Percentiles rank a stretch among this genome's conserved stretches.
phyloP scores from a whole-genome alignment of 2,888 invertebrate species.

The Pheosia gnoma region DNA sequence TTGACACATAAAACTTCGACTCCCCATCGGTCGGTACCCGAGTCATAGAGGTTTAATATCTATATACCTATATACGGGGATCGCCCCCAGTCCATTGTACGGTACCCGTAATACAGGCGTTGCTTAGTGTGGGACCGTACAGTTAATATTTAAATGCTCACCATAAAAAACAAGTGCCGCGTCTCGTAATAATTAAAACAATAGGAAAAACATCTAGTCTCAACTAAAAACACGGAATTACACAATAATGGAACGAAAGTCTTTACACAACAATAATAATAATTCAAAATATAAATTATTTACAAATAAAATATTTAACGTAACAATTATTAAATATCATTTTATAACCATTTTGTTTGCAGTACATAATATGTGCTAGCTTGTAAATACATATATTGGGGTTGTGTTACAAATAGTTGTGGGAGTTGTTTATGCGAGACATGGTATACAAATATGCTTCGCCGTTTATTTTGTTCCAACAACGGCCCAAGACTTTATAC shows the following conservation, averaged over 20 bases:
- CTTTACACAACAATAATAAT: conserved; percentile 73
- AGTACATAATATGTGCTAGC: not conserved
- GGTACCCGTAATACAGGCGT: no score
- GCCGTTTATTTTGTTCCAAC: no score
- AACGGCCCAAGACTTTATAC: no score
- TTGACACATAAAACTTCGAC: no score
- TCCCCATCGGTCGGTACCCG: no score
- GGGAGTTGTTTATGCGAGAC: not conserved
- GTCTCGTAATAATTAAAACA: not conserved
- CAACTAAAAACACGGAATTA: conserved; percentile 31
- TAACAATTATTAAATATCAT: conserved; percentile 52
- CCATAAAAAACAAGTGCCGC: not conserved
- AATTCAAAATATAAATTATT: conserved; percentile 48
- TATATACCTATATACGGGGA: no score
- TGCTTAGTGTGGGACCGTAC: no score
- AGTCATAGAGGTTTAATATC: no score
- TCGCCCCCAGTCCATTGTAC: no score
- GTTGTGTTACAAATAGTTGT: not conserved
- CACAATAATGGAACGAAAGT: conserved; percentile 65
- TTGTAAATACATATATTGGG: conserved; percentile 1
- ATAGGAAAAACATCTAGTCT: not conserved
- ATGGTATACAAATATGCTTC: not conserved
- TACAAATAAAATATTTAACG: conserved; percentile 57
- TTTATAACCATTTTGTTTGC: conserved; percentile 16
- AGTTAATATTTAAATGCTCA: not conserved